A percentile compares a stretch with the other conserved stretches of the same genome.
phyloP scores from a whole-genome alignment of 2,113 vertebrate species.

The Eudyptes chrysolophus region DNA sequence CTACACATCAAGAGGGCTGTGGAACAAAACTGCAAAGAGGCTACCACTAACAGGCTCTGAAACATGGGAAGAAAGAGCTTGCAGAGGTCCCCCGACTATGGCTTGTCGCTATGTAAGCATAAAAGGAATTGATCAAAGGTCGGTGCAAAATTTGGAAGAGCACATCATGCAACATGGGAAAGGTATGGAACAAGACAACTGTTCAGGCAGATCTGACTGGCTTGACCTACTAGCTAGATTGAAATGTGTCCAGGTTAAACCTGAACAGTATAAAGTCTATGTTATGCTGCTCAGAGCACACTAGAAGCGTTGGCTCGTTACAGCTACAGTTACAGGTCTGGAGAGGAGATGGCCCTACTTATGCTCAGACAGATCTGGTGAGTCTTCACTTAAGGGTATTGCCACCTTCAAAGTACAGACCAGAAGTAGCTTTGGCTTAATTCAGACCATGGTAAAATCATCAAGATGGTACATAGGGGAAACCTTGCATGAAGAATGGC shows the following conservation, averaged over 20 bases:
- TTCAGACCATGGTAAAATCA: not conserved
- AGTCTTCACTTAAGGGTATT: not conserved
- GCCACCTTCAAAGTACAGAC: not conserved
- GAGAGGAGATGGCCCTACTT: not conserved
- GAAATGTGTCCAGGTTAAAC: not conserved
- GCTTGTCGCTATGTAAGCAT: not conserved
- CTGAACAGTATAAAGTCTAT: not conserved
- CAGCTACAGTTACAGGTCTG: not conserved
- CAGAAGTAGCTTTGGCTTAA: not conserved
- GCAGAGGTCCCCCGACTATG: not conserved
- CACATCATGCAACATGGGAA: not conserved
- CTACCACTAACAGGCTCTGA: not conserved
- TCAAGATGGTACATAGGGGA: not conserved
- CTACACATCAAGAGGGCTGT: not conserved
- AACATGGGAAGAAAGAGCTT: not conserved
- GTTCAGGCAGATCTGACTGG: not conserved
- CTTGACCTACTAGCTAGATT: not conserved
- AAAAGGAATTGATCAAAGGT: not conserved
- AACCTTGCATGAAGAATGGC: not conserved
- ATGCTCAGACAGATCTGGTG: not conserved
- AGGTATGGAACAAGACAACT: not conserved
- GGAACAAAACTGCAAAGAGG: not conserved
- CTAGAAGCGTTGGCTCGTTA: not conserved
- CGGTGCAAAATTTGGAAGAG: not conserved
- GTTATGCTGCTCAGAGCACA: not conserved